Percentiles rank a stretch among this genome's conserved stretches.
phyloP scores from a whole-genome alignment of 1,140 invertebrate genomes.

The Pararge aegeria region DNA sequence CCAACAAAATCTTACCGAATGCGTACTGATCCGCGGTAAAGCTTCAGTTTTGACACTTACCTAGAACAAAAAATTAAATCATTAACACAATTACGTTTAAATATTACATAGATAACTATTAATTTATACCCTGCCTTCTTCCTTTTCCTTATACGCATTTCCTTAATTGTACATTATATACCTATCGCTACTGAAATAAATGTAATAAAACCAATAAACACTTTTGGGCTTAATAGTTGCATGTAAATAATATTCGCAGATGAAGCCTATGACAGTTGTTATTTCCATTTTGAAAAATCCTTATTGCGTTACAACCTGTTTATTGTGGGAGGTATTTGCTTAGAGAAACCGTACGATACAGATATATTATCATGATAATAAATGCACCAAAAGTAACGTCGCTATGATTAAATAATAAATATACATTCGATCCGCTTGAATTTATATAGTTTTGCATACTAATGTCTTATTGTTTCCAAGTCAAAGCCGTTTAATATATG shows the following conservation, averaged over 20 bases:
- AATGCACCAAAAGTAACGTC: too few relatives aligned
- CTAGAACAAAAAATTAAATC: conserved; percentile 45
- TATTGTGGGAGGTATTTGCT: too few relatives aligned
- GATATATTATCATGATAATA: not conserved
- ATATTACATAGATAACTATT: not conserved
- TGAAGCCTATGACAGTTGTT: too few relatives aligned
- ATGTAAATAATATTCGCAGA: too few relatives aligned
- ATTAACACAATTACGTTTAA: not conserved
- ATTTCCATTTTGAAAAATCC: too few relatives aligned
- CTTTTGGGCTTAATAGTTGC: too few relatives aligned
- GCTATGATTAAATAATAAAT: not conserved
- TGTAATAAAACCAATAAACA: too few relatives aligned
- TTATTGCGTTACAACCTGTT: too few relatives aligned
- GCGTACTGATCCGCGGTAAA: conserved; percentile 14
- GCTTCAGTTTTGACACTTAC: conserved; percentile 36
- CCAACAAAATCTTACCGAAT: conserved; percentile 56
- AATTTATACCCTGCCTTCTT: too few relatives aligned
- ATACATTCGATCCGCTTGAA: not conserved
- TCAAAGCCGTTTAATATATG: conserved; percentile 9
- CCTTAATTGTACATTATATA: too few relatives aligned
- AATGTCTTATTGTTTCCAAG: conserved; percentile 55
- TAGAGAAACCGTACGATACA: not conserved
- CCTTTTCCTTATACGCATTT: too few relatives aligned
- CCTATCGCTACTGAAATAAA: too few relatives aligned
- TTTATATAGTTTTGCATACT: conserved; percentile 32